Evolutionary conservation across 2,113 vertebrate species (phyloP).

Genomic region (Oncorhynchus tshawytscha): DNA sequence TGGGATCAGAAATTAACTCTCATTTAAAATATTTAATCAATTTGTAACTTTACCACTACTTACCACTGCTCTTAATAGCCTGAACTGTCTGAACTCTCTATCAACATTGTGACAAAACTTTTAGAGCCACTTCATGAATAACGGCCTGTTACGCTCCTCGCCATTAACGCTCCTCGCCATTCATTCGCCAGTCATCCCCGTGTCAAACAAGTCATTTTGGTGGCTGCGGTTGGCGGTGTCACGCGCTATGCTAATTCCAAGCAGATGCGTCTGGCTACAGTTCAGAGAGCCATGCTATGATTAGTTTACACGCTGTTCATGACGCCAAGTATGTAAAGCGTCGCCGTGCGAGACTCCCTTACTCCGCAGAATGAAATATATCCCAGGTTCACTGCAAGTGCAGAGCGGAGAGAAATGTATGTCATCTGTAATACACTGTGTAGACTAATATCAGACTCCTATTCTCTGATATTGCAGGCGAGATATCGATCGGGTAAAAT

Average conservation of each 20-base stretch:
- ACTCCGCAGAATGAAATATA: conserved; percentile 86
- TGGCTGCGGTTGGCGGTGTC: conserved; percentile 14
- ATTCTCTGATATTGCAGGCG: conserved; percentile 97
- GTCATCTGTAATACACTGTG: conserved; percentile 99
- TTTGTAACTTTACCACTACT: neutral
- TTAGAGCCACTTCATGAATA: conserved; percentile 60
- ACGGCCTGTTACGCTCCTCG: conserved; percentile 55
- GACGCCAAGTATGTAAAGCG: conserved; percentile 76
- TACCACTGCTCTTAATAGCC: conserved; percentile 28
- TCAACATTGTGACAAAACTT: conserved; percentile 66
- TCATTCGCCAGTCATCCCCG: conserved; percentile 66
- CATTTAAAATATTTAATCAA: neutral
- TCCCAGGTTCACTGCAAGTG: conserved; percentile 91
- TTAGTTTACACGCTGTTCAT: conserved; percentile 84
- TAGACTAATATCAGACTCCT: conserved; percentile 99
- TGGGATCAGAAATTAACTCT: neutral
- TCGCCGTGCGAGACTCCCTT: conserved; percentile 63
- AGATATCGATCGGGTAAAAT: conserved; percentile 99
- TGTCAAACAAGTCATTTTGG: conserved; percentile 54
- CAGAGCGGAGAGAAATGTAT: conserved; percentile 93
- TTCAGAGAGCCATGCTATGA: conserved; percentile 70
- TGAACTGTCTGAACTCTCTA: conserved; percentile 51
- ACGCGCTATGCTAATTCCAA: conserved; percentile 78
- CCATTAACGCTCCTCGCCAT: conserved; percentile 57
- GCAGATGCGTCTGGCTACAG: conserved; percentile 77